Conservation (phyloP, 2,888 invertebrate species). For the Drosophila quasianomalipes region DNA sequence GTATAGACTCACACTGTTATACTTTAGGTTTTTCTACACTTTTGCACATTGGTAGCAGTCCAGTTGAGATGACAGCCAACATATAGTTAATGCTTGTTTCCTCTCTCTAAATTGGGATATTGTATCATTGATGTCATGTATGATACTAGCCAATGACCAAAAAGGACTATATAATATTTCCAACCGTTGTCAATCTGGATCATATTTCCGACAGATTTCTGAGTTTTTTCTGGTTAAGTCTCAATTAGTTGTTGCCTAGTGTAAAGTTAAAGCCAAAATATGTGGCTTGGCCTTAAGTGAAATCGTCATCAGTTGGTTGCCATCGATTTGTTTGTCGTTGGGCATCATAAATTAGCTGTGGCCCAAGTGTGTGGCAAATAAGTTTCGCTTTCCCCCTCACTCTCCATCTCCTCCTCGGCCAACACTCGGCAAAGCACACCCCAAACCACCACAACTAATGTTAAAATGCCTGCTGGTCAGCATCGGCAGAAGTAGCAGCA, state of each 20-base stretch:
- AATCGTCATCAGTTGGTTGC: constrained; percentile 46
- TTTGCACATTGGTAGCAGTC: background rate
- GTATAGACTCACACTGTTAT: background rate
- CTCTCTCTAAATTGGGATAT: background rate
- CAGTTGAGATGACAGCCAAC: background rate
- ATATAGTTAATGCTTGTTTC: background rate
- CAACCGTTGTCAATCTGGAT: background rate
- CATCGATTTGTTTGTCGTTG: constrained; percentile 57
- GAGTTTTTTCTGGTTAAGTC: background rate
- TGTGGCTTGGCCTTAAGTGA: constrained; percentile 23
- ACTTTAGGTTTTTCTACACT: background rate
- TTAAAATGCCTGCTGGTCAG: constrained; percentile 39
- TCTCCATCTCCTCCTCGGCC: background rate
- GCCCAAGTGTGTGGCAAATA: constrained; percentile 51
- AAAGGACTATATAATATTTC: background rate
- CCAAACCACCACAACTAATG: constrained; percentile 1
- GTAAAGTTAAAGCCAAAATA: constrained; percentile 20
- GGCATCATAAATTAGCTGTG: constrained; percentile 67
- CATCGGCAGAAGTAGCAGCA: constrained; percentile 38
- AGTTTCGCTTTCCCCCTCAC: constrained; percentile 26
- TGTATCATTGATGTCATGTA: background rate
- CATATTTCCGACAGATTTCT: background rate
- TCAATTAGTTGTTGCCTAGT: constrained; percentile 29
- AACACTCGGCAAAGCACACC: background rate
- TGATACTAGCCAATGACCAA: background rate